Percentiles rank a stretch among this genome's conserved stretches.
Evolutionary conservation across 2,113 vertebrate genomes (phyloP).

Genomic region (Balaeniceps rex): DNA sequence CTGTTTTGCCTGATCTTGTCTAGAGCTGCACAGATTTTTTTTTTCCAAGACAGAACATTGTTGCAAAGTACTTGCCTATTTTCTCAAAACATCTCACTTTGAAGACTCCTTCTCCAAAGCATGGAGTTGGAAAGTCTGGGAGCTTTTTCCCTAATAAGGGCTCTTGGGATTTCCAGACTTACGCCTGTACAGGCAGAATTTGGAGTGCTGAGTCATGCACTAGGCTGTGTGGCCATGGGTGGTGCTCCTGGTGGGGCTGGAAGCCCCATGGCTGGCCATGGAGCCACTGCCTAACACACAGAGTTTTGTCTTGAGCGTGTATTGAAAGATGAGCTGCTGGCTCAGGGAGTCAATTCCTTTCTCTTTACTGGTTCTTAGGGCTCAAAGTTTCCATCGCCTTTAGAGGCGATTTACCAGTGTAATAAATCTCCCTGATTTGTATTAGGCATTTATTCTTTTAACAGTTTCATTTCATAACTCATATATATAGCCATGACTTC

Average conservation of each 20-base stretch:
- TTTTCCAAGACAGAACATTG: not conserved
- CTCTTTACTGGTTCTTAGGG: not conserved
- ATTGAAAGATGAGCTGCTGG: not conserved
- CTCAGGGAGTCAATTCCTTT: not conserved
- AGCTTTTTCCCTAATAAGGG: not conserved
- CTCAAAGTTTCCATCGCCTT: not conserved
- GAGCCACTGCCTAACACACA: not conserved
- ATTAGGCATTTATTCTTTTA: not conserved
- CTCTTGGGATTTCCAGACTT: not conserved
- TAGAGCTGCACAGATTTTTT: not conserved
- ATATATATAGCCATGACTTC: not conserved
- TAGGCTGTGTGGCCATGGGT: accelerated
- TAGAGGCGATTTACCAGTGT: not conserved
- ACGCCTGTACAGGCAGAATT: not conserved
- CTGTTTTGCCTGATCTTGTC: not conserved
- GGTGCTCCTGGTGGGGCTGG: not conserved
- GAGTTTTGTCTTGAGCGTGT: not conserved
- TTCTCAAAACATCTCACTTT: not conserved
- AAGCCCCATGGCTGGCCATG: accelerated
- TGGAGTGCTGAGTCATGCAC: not conserved
- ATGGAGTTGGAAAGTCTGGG: not conserved
- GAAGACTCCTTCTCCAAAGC: not conserved
- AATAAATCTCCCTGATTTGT: not conserved
- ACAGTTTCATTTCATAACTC: not conserved
- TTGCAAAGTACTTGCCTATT: not conserved